A percentile compares a stretch with the other conserved stretches of the same genome.
These are phyloP conservation scores for Luperina nickerlii DNA, from an alignment of 2,888 invertebrate genomes.

Conservation along the genomic window DNA sequence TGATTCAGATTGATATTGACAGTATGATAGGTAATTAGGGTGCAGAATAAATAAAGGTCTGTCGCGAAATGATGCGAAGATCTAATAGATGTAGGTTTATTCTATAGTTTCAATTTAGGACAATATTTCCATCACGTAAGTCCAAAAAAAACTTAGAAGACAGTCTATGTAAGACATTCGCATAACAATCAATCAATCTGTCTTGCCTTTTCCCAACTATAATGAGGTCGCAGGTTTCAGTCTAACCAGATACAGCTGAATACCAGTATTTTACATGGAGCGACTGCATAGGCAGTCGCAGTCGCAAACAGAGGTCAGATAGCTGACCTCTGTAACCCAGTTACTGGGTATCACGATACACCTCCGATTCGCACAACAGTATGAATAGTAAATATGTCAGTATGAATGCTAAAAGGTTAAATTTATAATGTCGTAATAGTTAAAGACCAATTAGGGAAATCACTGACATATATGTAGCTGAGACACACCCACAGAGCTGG, in stretches of 20 bases:
- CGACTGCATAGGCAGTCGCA: too few relatives aligned
- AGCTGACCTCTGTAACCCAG: too few relatives aligned
- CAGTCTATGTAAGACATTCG: not conserved
- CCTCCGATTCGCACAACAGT: not conserved
- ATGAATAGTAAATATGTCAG: not conserved
- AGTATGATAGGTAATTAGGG: too few relatives aligned
- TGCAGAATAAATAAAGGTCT: not conserved
- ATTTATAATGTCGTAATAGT: not conserved
- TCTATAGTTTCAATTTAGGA: not conserved
- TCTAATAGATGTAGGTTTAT: not conserved
- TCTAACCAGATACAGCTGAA: too few relatives aligned
- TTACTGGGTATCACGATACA: too few relatives aligned
- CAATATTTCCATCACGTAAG: not conserved
- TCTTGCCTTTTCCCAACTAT: too few relatives aligned
- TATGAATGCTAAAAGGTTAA: not conserved
- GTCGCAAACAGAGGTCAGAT: too few relatives aligned
- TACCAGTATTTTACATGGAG: too few relatives aligned
- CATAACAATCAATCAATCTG: too few relatives aligned
- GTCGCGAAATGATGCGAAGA: not conserved
- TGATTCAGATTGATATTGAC: too few relatives aligned
- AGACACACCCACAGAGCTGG: too few relatives aligned
- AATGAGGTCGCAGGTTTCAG: too few relatives aligned
- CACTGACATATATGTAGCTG: not conserved
- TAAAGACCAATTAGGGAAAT: not conserved
- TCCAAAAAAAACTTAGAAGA: not conserved